Evolutionary conservation across 2,113 vertebrate genomes (phyloP), one percentile per base, ranked within the genome.

Genomic region (Hylia prasina): DNA sequence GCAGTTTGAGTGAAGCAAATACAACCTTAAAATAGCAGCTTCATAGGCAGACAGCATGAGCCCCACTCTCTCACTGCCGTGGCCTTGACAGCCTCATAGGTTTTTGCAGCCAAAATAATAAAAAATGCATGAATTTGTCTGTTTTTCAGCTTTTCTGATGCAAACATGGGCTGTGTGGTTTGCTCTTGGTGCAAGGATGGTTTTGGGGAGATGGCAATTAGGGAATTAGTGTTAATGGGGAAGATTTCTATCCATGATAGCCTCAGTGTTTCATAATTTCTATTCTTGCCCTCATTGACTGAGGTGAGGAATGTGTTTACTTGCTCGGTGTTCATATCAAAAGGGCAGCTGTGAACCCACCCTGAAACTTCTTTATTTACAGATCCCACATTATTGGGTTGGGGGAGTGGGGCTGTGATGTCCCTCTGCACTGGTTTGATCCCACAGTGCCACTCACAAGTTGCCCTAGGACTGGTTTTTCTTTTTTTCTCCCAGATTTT

Each of bases 1-100:
- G 33, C 0, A 24, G 48, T 73, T 87, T 47, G 54, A 96, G 65
- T 4, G 7, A 91, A 92, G 80, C 76, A 84, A 87, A 69, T 66
- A 65, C 84, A 96, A 13, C 42, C 93, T 91, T 91, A 93, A 95
- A 95, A 96, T 95, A 96, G 95, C 96, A 63, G 37, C 65, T 82
- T 66, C 8, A 10, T 64, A 78, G 86, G 54, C 92, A 72, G 82
- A 80, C 95, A 60, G 80, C 16, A 24, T 20, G 8, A 4, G 60
- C 56, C 82, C 23, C 1, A 12, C 75, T 90, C 64, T 79, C 93
- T 63, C 15, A 9, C 76, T 63, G 72, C 77, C 3, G 0, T 0
- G 31, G 78, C 92, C 78, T 82, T 1, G 23, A 39, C 75, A 84
- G 71, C 66, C 76, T 68, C 1, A 1, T 6, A 39, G 68, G 48